Base-by-base conservation (phyloP, 1,140 invertebrate species). In the Drosophila obscura region DNA sequence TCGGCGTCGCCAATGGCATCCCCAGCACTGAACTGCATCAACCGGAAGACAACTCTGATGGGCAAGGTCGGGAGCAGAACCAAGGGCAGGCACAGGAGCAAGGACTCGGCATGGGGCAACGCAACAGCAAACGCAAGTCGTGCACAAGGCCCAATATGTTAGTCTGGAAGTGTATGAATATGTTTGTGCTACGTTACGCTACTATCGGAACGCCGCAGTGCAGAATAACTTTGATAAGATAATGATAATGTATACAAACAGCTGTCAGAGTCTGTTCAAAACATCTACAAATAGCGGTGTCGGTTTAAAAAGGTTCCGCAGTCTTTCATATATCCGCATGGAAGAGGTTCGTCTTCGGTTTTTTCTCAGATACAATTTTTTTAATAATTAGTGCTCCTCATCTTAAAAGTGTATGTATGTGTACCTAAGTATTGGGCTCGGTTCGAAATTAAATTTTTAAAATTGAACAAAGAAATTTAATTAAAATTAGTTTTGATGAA, bases 1-100 rank as follows among this genome's bases (percentile, higher is more conserved):
- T 78, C 82, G 7, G 77, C 77, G n/a, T 91, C 89, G 5, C 89
- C 89, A 5, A 90, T 90, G 88, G 77, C 80, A n/a, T 90, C 88
- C 1, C 88, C 88, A 13, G 83, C 88, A 0, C 64, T 82, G 0
- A 90, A 89, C 48, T 90, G 88, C 39, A 84, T n/a, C n/a, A n/a
- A n/a, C n/a, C n/a, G n/a, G n/a, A 6, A 24, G 55, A 73, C 8
- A 56, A 50, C 16, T 53, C 59, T 5, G 58, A 60, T 35, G 31
- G 31, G 31, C 31, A 35, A 35, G 31, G 31, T 0, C 31, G 31
- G 31, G 31, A 35, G 31, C 31, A 39, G 19, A 39, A 15, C 4
- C 71, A 68, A 9, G 58, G 13, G 41, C 41, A 44, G 6, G 13
- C 24, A 28, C 56, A 19, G 1, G 39, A 19, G 35, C 62, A 73